Conservation (phyloP, 2,888 invertebrate genomes). For the Cephonodes hylas region DNA sequence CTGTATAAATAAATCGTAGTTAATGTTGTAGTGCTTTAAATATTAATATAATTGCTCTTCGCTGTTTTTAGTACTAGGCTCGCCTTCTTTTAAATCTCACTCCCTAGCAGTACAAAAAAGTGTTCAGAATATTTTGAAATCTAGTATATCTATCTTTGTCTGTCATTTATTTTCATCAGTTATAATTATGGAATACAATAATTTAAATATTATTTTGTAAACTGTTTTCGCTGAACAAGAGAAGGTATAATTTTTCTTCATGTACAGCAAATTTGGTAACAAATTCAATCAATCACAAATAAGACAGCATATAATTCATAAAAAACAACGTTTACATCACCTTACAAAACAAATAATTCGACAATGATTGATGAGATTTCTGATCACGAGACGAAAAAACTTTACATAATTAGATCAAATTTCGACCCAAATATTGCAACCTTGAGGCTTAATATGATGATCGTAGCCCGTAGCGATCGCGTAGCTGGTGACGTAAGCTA, state of each 20-base stretch:
- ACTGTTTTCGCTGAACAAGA: not conserved
- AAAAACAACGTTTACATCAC: not conserved
- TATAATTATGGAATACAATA: too few relatives aligned
- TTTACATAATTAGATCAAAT: not conserved
- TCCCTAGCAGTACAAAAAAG: too few relatives aligned
- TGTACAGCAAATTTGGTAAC: not conserved
- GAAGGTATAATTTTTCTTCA: not conserved
- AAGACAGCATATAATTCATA: not conserved
- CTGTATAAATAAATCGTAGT: too few relatives aligned
- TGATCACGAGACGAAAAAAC: not conserved
- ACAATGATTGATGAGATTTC: constrained; percentile 8
- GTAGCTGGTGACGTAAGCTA: constrained; percentile 1
- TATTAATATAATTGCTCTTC: too few relatives aligned
- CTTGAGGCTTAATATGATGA: not conserved
- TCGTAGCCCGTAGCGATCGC: not conserved
- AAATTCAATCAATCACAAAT: not conserved
- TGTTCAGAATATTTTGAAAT: too few relatives aligned
- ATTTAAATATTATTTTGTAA: too few relatives aligned
- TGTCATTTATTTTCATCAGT: too few relatives aligned
- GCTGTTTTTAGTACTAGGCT: too few relatives aligned
- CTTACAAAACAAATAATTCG: constrained; percentile 10
- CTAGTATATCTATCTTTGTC: too few relatives aligned
- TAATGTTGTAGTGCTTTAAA: too few relatives aligned
- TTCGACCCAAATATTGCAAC: not conserved
- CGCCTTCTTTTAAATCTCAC: too few relatives aligned